A percentile compares a stretch with the other conserved stretches of the same genome.
Conservation (phyloP, 2,888 invertebrate genomes). For the Cyclophora albipunctata region DNA sequence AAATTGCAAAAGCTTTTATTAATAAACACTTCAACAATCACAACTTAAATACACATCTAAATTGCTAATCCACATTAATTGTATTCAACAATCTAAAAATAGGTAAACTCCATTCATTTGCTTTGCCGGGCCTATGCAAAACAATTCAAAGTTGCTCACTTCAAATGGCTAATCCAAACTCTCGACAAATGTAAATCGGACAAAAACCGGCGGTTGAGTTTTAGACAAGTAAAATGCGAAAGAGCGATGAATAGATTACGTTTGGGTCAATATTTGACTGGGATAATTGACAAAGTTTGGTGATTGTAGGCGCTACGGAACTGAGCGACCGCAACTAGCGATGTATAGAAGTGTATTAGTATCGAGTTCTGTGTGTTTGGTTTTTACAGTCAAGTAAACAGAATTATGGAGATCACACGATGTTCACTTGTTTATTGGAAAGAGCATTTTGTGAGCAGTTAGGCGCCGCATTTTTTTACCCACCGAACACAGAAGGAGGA, state of each 20-base stretch:
- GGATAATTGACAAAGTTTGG: conserved; percentile 42
- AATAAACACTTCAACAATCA: conserved; percentile 9
- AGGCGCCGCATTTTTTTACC: no score
- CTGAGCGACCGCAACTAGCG: background rate
- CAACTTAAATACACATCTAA: conserved; percentile 6
- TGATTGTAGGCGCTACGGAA: conserved; percentile 7
- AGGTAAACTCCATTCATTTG: conserved; percentile 13
- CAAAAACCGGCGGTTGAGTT: conserved; percentile 17
- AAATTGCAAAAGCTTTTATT: background rate
- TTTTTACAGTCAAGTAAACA: no score
- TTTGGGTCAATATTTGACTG: conserved; percentile 35
- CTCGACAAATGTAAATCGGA: conserved; percentile 37
- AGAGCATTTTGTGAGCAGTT: no score
- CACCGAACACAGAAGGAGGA: no score
- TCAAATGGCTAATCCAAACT: conserved; percentile 30
- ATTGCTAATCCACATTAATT: conserved; percentile 17
- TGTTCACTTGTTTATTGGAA: no score
- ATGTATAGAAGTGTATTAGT: no score
- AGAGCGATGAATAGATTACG: conserved; percentile 42
- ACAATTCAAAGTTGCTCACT: conserved; percentile 26
- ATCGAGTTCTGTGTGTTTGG: no score
- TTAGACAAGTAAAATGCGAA: conserved; percentile 33
- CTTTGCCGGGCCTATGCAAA: conserved; percentile 19
- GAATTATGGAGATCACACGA: no score
- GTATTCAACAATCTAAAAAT: conserved; percentile 7